A percentile compares a stretch with the other conserved stretches of the same genome.
Conservation (phyloP, 2,888 invertebrate species). For the Eupelmus urozonus region DNA sequence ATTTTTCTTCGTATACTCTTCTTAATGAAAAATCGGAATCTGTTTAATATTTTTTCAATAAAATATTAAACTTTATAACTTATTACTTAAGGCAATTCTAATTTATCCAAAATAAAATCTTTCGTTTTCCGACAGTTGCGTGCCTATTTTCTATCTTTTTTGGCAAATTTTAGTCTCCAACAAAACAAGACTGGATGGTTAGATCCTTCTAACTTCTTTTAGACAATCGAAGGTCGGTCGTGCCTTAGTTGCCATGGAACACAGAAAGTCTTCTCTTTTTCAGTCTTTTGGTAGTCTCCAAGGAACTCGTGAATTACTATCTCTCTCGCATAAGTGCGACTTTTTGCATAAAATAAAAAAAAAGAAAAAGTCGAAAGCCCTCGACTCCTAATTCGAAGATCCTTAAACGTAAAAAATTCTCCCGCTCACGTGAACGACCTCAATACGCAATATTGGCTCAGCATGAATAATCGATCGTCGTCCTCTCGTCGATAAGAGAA, state of each 20-base stretch:
- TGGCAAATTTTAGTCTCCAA: too few species aligned
- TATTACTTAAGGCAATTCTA: too few species aligned
- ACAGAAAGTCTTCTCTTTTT: conserved; percentile 18
- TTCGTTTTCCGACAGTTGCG: too few species aligned
- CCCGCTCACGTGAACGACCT: not conserved
- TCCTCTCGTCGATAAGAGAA: not conserved
- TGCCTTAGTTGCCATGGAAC: conserved; percentile 24
- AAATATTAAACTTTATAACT: too few species aligned
- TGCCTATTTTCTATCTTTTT: too few species aligned
- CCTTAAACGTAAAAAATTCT: conserved; percentile 9
- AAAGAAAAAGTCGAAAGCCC: conserved; percentile 14
- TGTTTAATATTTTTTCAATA: too few species aligned
- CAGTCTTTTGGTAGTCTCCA: conserved; percentile 30
- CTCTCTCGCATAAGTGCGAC: not conserved
- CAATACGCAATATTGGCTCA: not conserved
- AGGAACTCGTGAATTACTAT: conserved; percentile 35
- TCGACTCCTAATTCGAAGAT: not conserved
- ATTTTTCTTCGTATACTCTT: too few species aligned
- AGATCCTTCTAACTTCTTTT: not conserved
- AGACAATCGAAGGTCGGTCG: not conserved
- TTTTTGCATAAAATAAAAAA: not conserved
- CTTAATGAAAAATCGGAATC: too few species aligned
- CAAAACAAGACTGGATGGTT: not conserved
- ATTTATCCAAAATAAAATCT: too few species aligned
- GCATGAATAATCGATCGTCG: conserved; percentile 9